A percentile compares a stretch with the other conserved stretches of the same genome.
Conservation (phyloP, 2,888 invertebrate genomes). For the Meghimatium bilineatum region DNA sequence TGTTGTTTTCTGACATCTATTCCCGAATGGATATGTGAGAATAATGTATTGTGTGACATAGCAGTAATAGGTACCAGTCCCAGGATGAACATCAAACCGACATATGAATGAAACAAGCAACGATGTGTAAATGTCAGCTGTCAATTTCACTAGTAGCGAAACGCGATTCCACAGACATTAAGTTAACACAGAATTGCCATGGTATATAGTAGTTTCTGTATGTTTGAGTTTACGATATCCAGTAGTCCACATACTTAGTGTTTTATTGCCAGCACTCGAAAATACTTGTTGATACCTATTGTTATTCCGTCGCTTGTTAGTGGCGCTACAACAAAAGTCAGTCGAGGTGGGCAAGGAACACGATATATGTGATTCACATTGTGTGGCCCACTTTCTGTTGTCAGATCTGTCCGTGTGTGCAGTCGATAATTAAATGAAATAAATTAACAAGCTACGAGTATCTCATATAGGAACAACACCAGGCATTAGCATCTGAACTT, state of each 20-base stretch:
- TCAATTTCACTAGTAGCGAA: not conserved
- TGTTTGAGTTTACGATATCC: not conserved
- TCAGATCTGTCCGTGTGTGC: not conserved
- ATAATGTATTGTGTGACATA: not conserved
- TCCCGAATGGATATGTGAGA: not conserved
- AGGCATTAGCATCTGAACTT: not conserved
- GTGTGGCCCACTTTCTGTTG: not conserved
- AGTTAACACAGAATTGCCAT: not conserved
- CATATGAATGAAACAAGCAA: not conserved
- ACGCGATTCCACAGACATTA: not conserved
- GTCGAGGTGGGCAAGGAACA: not conserved
- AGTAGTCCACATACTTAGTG: not conserved
- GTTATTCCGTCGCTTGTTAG: not conserved
- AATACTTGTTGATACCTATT: not conserved
- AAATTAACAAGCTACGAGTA: not conserved
- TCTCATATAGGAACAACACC: not conserved
- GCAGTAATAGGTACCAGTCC: not conserved
- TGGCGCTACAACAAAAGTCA: not conserved
- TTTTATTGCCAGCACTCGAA: not conserved
- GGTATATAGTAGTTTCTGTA: not conserved
- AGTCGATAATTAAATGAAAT: not conserved
- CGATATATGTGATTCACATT: not conserved
- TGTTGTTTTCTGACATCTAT: not conserved
- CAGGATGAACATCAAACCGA: not conserved
- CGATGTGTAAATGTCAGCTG: slow-evolving; percentile 1